Conservation (phyloP, 2,113 vertebrate genomes). For the Pyxicephalus adspersus region DNA sequence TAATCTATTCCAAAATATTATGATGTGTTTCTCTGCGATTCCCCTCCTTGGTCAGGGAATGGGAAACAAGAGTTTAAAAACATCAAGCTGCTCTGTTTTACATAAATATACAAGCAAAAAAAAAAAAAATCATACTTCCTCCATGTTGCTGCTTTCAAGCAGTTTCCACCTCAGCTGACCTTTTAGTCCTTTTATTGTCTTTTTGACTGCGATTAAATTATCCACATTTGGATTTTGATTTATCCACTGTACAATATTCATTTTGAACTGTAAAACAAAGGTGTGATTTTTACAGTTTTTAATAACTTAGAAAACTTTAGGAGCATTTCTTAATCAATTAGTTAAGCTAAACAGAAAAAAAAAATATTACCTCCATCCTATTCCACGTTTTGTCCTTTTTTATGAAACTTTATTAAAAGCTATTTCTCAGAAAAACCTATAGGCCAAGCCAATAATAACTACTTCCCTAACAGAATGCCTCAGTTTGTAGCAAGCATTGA, state of each 20-base stretch:
- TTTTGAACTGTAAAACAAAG: conserved; percentile 70
- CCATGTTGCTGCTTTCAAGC: conserved; percentile 74
- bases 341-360: too few species aligned
- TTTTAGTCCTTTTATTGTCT: conserved; percentile 72
- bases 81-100: background rate
- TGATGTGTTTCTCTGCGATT: background rate
- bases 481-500: too few species aligned
- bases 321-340: too few species aligned
- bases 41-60: background rate
- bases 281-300: background rate
- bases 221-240: conserved; percentile 67
- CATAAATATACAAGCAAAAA: background rate
- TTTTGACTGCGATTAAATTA: conserved; percentile 73
- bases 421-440: too few species aligned
- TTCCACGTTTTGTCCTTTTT: too few species aligned
- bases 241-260: conserved; percentile 68
- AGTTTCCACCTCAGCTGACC: conserved; percentile 75
- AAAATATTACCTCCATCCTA: too few species aligned
- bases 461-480: too few species aligned
- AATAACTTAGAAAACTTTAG: too few species aligned
- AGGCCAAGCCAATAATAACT: too few species aligned
- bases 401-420: too few species aligned
- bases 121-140: conserved; percentile 69
- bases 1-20: too few species aligned
- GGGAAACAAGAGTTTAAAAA: background rate